Conservation (phyloP, 2,888 invertebrate genomes). For the Sphaerophoria rueppellii region DNA sequence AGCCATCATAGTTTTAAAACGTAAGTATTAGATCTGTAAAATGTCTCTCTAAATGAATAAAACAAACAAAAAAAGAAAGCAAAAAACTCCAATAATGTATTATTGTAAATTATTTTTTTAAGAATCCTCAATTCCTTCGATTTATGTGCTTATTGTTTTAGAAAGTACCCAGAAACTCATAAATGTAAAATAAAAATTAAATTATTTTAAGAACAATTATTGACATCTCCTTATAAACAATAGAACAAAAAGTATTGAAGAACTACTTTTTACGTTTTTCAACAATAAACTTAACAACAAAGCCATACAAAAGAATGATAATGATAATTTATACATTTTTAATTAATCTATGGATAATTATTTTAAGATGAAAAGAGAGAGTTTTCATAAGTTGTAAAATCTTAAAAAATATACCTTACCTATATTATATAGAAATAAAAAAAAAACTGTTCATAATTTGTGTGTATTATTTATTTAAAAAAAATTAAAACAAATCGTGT, state of each 20-base stretch:
- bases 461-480: slow-evolving; percentile 57
- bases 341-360: slow-evolving; percentile 16
- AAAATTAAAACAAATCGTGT: slow-evolving; percentile 31
- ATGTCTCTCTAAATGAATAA: background rate
- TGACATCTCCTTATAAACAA: background rate
- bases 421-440: slow-evolving; percentile 17
- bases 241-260: slow-evolving; percentile 35
- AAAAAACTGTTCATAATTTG: slow-evolving; percentile 29
- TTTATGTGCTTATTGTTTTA: slow-evolving; percentile 35
- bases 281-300: slow-evolving; percentile 13
- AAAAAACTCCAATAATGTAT: slow-evolving; percentile 66
- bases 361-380: background rate
- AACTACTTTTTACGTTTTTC: slow-evolving; percentile 58
- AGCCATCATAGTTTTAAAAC: slow-evolving; percentile 58
- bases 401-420: too few species aligned
- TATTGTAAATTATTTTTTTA: slow-evolving; percentile 60
- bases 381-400: slow-evolving; percentile 15
- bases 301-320: background rate
- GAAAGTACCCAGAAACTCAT: background rate
- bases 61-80: too few species aligned
- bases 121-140: slow-evolving; percentile 40
- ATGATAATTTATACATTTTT: slow-evolving; percentile 5
- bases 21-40: slow-evolving; percentile 50
- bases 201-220: slow-evolving; percentile 35
- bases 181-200: slow-evolving; percentile 23